phyloP scores from a whole-genome alignment of 1,140 invertebrate genomes.

The Lerema accius region DNA sequence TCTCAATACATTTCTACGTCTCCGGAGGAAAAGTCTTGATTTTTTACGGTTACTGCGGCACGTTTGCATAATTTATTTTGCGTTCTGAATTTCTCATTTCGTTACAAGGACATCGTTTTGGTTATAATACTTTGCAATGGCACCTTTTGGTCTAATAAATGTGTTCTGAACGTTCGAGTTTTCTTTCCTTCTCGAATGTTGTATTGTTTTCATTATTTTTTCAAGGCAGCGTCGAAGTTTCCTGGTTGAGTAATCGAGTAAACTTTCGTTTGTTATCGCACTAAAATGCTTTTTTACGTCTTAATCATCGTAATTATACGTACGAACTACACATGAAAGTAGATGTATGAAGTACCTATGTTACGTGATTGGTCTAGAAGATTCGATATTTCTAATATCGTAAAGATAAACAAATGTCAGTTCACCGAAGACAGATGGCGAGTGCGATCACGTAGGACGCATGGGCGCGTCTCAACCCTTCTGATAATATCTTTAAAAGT shows the following conservation, averaged over 20 bases:
- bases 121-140: constrained; percentile 23
- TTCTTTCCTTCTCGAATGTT: constrained; percentile 34
- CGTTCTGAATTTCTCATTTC: constrained; percentile 33
- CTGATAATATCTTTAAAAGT: constrained; percentile 82
- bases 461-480: constrained; percentile 70
- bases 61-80: constrained; percentile 75
- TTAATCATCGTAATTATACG: no score
- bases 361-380: no score
- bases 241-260: background rate
- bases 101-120: constrained; percentile 29
- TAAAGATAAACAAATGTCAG: constrained; percentile 67
- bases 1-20: constrained; percentile 60
- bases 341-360: no score
- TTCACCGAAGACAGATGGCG: constrained; percentile 74
- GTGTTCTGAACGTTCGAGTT: constrained; percentile 32
- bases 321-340: no score
- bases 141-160: constrained; percentile 35
- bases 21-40: constrained; percentile 61
- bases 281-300: background rate
- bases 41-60: constrained; percentile 76
- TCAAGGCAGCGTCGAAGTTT: background rate
- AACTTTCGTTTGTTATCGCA: no score
- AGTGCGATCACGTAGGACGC: constrained; percentile 72
- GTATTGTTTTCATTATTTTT: constrained; percentile 20
- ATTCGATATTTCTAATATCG: constrained; percentile 13